Evolutionary conservation across 92 coral and sea anemone genomes (phyloP).

Genomic region (Paragorgia papillata): DNA sequence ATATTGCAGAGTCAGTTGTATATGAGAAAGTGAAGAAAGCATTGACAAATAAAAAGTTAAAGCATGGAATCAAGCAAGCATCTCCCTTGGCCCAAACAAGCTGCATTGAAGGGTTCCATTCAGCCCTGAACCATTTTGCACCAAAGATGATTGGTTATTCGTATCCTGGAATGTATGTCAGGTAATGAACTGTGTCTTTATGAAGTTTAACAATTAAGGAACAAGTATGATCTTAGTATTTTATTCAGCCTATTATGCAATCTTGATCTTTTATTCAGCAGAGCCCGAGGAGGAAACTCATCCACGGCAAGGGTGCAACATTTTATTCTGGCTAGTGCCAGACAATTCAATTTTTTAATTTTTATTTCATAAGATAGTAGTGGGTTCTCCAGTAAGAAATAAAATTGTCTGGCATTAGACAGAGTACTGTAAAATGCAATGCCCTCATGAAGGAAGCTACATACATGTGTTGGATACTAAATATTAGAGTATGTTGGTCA

Average conservation of each 20-base stretch:
- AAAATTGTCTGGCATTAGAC: too few relatives aligned
- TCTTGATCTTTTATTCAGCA: too few relatives aligned
- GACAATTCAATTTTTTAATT: too few relatives aligned
- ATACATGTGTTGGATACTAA: too few relatives aligned
- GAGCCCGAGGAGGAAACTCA: too few relatives aligned
- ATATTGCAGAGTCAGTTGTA: conserved; percentile 23
- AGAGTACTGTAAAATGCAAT: too few relatives aligned
- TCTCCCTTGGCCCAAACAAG: conserved; percentile 26
- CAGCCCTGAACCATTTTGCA: conserved; percentile 25
- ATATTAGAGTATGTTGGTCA: too few relatives aligned
- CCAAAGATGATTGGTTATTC: conserved; percentile 27
- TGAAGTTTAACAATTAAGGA: not conserved
- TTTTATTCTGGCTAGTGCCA: too few relatives aligned
- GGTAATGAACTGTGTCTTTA: not conserved
- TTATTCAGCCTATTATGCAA: not conserved
- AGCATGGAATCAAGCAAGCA: conserved; percentile 23
- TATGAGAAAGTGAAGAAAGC: conserved; percentile 35
- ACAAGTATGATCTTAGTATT: not conserved
- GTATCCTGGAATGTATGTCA: conserved; percentile 32
- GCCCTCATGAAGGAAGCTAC: too few relatives aligned
- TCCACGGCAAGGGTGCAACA: too few relatives aligned
- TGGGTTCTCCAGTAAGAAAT: too few relatives aligned
- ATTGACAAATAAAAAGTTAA: conserved; percentile 18
- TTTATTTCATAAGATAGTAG: too few relatives aligned
- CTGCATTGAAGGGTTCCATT: conserved; percentile 26